Percentiles rank a stretch among this genome's conserved stretches.
Conservation (phyloP, 2,113 vertebrate species). For the Crypturellus undulatus region DNA sequence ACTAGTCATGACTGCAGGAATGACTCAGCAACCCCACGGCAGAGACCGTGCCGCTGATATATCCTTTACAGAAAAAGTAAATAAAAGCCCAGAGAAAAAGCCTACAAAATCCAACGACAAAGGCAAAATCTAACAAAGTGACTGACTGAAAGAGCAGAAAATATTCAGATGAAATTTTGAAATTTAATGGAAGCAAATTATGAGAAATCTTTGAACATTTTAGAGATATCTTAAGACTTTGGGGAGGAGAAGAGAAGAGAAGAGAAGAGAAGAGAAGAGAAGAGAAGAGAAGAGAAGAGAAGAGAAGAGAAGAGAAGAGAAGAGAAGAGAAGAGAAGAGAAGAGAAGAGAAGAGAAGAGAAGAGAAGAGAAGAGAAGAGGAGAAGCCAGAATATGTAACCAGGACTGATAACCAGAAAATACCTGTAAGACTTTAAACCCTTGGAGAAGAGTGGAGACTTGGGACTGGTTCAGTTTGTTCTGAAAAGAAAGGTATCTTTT, state of each 20-base stretch:
- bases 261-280: too few species aligned
- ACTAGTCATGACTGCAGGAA: background rate
- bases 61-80: background rate
- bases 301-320: background rate
- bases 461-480: background rate
- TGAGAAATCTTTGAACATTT: background rate
- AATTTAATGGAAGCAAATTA: background rate
- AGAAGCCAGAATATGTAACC: background rate
- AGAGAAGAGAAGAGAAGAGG: background rate
- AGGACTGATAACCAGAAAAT: background rate
- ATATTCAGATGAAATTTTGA: background rate
- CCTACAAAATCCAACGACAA: background rate
- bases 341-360: background rate
- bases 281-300: too few species aligned
- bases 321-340: background rate
- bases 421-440: background rate
- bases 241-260: background rate
- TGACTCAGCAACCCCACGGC: conserved; percentile 38
- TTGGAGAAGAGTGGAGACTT: background rate
- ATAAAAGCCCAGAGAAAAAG: background rate
- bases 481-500: background rate
- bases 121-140: background rate
- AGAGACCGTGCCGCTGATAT: background rate
- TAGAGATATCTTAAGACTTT: background rate
- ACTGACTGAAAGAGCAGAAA: background rate